phyloP scores from a whole-genome alignment of 2,797 vertebrate genomes.

The Liparis tanakae region DNA sequence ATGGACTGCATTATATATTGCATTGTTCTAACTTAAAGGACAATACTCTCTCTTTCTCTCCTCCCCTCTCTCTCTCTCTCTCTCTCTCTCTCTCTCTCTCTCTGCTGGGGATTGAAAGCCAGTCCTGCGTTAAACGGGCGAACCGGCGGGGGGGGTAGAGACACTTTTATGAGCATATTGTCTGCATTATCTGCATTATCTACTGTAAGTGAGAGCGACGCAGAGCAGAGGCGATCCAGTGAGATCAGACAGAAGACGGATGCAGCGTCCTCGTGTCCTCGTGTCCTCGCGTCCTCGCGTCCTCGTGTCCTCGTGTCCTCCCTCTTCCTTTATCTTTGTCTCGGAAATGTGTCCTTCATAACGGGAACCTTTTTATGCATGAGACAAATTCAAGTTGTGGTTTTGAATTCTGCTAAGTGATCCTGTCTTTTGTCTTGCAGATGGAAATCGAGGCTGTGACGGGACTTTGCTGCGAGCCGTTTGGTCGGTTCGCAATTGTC shows the following conservation, averaged over 20 bases:
- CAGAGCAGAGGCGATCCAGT: constrained; percentile 35
- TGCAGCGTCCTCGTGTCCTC: neutral
- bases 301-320: neutral
- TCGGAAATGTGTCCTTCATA: neutral
- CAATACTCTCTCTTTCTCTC: neutral
- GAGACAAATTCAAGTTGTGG: neutral
- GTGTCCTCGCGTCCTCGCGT: neutral
- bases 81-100: too few relatives aligned
- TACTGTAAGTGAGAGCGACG: constrained; percentile 26
- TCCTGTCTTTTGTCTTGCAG: constrained; percentile 3
- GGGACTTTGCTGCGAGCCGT: neutral
- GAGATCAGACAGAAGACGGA: neutral
- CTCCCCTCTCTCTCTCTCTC: neutral
- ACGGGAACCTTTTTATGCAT: neutral
- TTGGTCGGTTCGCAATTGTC: constrained; percentile 8
- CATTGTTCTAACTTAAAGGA: neutral
- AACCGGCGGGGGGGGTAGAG: neutral
- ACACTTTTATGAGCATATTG: constrained; percentile 39
- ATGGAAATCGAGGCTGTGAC: neutral
- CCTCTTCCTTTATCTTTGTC: neutral
- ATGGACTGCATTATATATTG: neutral
- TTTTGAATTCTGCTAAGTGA: neutral
- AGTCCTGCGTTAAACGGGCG: neutral
- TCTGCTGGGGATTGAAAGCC: neutral
- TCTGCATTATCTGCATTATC: constrained; percentile 39